Conservation (phyloP, 2,888 invertebrate genomes). For the Sturmia bella region DNA sequence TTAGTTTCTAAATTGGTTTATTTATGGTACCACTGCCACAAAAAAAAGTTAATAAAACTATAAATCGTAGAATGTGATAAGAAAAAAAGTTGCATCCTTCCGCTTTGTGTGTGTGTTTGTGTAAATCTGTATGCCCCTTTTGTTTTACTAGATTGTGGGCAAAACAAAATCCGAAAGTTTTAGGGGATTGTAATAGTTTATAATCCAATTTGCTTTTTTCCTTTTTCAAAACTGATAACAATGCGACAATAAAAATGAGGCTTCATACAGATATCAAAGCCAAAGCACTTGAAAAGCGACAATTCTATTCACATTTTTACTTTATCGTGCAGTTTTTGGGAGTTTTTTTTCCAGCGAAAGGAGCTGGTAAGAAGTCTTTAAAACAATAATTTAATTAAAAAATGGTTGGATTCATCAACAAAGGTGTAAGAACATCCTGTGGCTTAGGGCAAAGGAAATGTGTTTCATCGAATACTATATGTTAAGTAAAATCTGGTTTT, state of each 20-base stretch:
- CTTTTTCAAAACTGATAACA: slow-evolving; percentile 44
- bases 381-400: too few species aligned
- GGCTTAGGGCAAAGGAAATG: too few species aligned
- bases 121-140: background rate
- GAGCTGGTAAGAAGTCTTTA: background rate
- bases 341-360: slow-evolving; percentile 1
- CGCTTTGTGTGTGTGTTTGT: background rate
- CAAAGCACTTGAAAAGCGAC: slow-evolving; percentile 1
- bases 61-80: slow-evolving; percentile 54
- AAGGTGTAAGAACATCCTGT: too few species aligned
- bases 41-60: slow-evolving; percentile 38
- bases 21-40: slow-evolving; percentile 23
- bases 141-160: slow-evolving; percentile 22
- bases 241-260: slow-evolving; percentile 44
- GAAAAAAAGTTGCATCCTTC: slow-evolving; percentile 42
- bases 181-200: slow-evolving; percentile 54
- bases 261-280: slow-evolving; percentile 24
- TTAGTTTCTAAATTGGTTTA: slow-evolving; percentile 49
- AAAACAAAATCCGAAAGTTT: slow-evolving; percentile 38
- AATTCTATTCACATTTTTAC: background rate
- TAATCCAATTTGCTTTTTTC: slow-evolving; percentile 59
- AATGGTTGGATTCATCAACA: too few species aligned
- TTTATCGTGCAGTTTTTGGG: background rate
- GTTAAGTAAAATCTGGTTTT: too few species aligned
- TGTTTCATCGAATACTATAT: too few species aligned